These are phyloP conservation scores for Dilophus febrilis DNA, from an alignment of 2,888 invertebrate genomes.

Conservation along the genomic window DNA sequence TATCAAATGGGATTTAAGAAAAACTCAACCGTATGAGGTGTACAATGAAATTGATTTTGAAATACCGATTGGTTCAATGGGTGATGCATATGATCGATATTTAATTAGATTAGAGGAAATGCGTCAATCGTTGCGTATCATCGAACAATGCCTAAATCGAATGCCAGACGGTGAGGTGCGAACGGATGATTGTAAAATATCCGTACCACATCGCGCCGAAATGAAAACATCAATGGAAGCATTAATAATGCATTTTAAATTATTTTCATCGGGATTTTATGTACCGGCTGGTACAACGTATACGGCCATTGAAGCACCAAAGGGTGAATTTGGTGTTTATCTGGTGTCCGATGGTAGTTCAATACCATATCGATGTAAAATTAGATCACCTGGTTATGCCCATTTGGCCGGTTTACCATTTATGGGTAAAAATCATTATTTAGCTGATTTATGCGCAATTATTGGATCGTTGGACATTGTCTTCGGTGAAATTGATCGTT, in stretches of 20 bases:
- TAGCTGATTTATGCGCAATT: constrained; percentile 66
- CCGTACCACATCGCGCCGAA: constrained; percentile 52
- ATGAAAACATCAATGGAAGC: constrained; percentile 84
- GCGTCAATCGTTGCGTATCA: constrained; percentile 60
- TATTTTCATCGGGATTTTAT: constrained; percentile 61
- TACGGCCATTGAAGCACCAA: constrained; percentile 64
- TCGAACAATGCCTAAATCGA: constrained; percentile 63
- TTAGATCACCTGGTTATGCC: constrained; percentile 39
- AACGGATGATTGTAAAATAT: constrained; percentile 64
- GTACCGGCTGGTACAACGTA: constrained; percentile 77
- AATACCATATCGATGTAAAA: constrained; percentile 49
- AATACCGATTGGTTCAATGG: constrained; percentile 60
- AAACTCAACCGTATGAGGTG: constrained; percentile 67
- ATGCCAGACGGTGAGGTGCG: constrained; percentile 68
- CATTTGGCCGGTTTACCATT: constrained; percentile 46
- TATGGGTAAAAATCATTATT: constrained; percentile 42
- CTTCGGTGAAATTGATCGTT: constrained; percentile 45
- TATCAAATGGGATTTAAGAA: constrained; percentile 75
- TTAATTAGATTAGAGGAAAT: constrained; percentile 49
- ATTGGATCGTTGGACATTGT: constrained; percentile 50
- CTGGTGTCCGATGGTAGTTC: constrained; percentile 70
- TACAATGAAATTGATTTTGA: constrained; percentile 73
- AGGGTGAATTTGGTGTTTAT: constrained; percentile 76
- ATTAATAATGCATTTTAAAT: constrained; percentile 78
- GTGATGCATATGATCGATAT: constrained; percentile 73